Percentiles rank a stretch among this genome's conserved stretches.
Conservation (phyloP, 2,113 vertebrate species). For the Charadrius vociferus region DNA sequence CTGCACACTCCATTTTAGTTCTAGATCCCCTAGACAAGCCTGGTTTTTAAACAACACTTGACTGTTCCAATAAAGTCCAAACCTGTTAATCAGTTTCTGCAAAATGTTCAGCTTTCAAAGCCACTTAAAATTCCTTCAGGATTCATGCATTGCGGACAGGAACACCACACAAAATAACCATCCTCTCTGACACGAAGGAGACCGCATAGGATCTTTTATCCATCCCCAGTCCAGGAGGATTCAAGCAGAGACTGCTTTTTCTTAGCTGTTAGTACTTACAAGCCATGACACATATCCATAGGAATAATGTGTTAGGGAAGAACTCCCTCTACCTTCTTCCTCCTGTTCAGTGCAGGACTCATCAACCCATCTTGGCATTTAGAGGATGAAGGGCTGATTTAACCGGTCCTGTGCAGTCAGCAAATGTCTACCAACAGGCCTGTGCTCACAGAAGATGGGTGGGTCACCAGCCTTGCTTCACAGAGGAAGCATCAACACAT, state of each 20-base stretch:
- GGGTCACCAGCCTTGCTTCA: background rate
- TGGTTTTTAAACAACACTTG: background rate
- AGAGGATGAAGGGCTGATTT: background rate
- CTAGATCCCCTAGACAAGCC: background rate
- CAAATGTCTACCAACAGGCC: background rate
- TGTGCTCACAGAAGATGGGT: background rate
- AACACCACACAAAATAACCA: background rate
- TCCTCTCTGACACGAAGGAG: background rate
- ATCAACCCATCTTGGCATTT: background rate
- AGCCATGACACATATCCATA: background rate
- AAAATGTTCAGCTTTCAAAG: background rate
- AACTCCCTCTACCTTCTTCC: background rate
- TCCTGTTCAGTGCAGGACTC: background rate
- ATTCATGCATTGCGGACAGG: fast-evolving
- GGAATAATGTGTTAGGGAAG: background rate
- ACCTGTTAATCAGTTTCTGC: background rate
- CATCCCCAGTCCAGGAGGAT: background rate
- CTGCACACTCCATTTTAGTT: background rate
- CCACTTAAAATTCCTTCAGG: background rate
- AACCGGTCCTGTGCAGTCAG: background rate
- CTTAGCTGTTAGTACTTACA: background rate
- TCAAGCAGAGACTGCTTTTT: background rate
- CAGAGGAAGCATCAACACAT: background rate
- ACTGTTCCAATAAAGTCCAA: background rate
- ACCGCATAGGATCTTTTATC: background rate